Evolutionary conservation across 2,888 invertebrate species (phyloP), one percentile per base, ranked within the genome.

Genomic region (Lochmaea capreae): DNA sequence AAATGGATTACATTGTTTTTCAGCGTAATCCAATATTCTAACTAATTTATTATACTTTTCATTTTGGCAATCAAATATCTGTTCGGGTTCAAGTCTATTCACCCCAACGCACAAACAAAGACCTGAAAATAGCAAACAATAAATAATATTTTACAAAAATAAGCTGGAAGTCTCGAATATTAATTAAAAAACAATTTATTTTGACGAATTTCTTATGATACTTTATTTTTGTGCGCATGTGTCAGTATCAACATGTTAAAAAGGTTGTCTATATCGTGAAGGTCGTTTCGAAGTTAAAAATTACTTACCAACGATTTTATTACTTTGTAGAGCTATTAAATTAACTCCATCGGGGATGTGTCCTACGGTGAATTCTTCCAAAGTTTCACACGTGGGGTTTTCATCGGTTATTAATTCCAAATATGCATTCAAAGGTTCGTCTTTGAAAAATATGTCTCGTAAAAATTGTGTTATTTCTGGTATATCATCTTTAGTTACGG

Each of bases 11-110:
- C 69, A 70, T 22, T 70, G 65, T 46, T 57, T 66, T n/a, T 70
- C 73, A 14, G 73, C 73, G 26, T 73, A 73, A 16, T 73, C 73
- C 62, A 73, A 57, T 43, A 73, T 33, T 14, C 69, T 39, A 16
- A 73, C 73, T 10, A 73, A 49, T 70, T 73, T 73, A 57, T 73
- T 68, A 33, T 70, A 73, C 18, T 73, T 73, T 73, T 66, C 66
- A 46, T 73, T 66, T 49, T 70, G 58, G 14, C 73, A 73, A 57
- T 65, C 69, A 14, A 70, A 73, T 12, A 26, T 49, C 12, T 65
- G 58, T n/a, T 43, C 62, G 16, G 61, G 52, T 8, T 46, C 73
- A 18, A 16, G 3, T 58, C 66, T 70, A 33, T 73, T 66, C 1
- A 73, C 43, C 11, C 18, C 43, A 39, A 62, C 66, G 59, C 70